A percentile compares a stretch with the other conserved stretches of the same genome.
Conservation (phyloP, 2,113 vertebrate genomes). For the Prochilodus magdalenae region DNA sequence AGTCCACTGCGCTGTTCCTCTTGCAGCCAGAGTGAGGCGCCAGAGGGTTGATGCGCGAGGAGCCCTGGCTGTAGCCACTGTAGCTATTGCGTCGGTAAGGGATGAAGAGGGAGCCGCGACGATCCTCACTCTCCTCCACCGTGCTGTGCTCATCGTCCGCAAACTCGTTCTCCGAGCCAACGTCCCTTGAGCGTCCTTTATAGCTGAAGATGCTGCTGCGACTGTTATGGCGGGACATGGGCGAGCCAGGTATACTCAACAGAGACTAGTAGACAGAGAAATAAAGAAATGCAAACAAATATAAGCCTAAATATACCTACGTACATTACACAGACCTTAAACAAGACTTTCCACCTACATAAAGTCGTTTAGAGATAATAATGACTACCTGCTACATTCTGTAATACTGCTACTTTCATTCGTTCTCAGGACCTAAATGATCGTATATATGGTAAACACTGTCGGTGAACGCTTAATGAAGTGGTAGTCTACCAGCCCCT, state of each 20-base stretch:
- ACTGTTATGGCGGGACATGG: slow-evolving; percentile 96
- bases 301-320: too few species aligned
- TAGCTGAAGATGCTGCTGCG: slow-evolving; percentile 99
- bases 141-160: slow-evolving; percentile 98
- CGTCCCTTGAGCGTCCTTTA: slow-evolving; percentile 89
- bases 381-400: too few species aligned
- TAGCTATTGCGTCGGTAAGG: slow-evolving; percentile 94
- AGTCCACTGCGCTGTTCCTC: slow-evolving; percentile 97
- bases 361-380: too few species aligned
- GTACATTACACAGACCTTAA: background rate
- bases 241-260: slow-evolving; percentile 96
- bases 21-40: slow-evolving; percentile 88
- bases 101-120: slow-evolving; percentile 94
- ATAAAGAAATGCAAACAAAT: background rate
- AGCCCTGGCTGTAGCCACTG: slow-evolving; percentile 95
- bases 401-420: too few species aligned
- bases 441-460: background rate
- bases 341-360: too few species aligned
- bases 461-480: too few species aligned
- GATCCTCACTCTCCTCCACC: slow-evolving; percentile 94
- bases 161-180: slow-evolving; percentile 94
- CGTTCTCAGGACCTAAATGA: too few species aligned
- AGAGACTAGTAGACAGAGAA: slow-evolving; percentile 80
- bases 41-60: slow-evolving; percentile 90
- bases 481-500: background rate